These are phyloP conservation scores for Ochropleura plecta DNA, from an alignment of 2,888 invertebrate genomes.

Conservation along the genomic window DNA sequence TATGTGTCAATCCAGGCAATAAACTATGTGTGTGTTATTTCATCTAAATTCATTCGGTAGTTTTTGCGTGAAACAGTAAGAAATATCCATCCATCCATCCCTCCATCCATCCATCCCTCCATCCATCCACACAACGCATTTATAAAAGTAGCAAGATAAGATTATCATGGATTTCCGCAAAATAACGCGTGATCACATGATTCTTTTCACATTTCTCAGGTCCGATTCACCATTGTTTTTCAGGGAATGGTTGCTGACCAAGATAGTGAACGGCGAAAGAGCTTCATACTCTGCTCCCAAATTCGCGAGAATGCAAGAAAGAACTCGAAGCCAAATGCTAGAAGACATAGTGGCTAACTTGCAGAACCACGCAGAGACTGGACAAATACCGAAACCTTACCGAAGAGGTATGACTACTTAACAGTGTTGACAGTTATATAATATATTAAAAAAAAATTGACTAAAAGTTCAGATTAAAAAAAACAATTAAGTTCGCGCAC, in stretches of 20 bases:
- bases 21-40: neutral
- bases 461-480: too few species aligned
- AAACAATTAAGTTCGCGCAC: too few species aligned
- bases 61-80: neutral
- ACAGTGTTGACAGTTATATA: neutral
- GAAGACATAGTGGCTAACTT: constrained; percentile 98
- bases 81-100: constrained; percentile 2
- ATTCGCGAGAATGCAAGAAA: constrained; percentile 98
- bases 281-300: constrained; percentile 98
- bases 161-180: neutral
- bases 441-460: too few species aligned
- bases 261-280: constrained; percentile 98
- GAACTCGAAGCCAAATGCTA: constrained; percentile 97
- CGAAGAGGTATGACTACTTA: constrained; percentile 91
- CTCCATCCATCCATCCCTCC: constrained; percentile 1
- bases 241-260: constrained; percentile 97
- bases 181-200: neutral
- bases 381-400: constrained; percentile 98
- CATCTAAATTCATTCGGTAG: neutral
- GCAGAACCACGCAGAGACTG: constrained; percentile 98
- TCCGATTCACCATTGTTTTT: constrained; percentile 44
- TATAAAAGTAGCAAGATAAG: neutral
- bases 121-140: constrained; percentile 2
- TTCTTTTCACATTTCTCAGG: constrained; percentile 32
- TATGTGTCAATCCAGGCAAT: constrained; percentile 1